Base-by-base conservation (phyloP, 2,113 vertebrate genomes). In the Channa maculata region DNA sequence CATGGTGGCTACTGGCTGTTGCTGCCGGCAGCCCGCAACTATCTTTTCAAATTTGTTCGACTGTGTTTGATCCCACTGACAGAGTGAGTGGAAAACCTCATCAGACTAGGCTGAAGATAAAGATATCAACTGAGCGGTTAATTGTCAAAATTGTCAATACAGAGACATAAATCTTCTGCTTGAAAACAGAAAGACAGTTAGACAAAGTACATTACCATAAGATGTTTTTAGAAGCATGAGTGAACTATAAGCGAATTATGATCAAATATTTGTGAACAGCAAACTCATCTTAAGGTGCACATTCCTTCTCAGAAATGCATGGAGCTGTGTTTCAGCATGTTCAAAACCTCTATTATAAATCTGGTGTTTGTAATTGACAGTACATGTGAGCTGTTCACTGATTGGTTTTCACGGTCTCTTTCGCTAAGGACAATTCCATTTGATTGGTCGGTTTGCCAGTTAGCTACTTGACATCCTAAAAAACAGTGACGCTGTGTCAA, bases 11-110 rank as follows among this genome's bases (percentile, higher is more conserved):
- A 59, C 15, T 63, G 37, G 54, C 12, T 70, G 62, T 9, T 50
- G 70, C 38, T 64, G 48, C 57, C 58, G 55, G 36, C 37, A 51
- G 57, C 50, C 60, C 73, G 24, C 65, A 72, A 75, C 79, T 77
- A 88, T 54, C 51, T 45, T 64, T 66, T 65, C 58, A 62, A 24
- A 50, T 81, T 59, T 60, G 64, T 73, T 41, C 24, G 65, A 59
- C n/a, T 46, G 8, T 8, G 0, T 79, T 70, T 72, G 8, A 77
- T 61, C 51, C 62, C 15, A 12, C 15, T 64, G 50, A 66, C 61
- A 66, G 53, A 65, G 41, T 15, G 37, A 58, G 51, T 62, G 52
- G 36, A 71, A 65, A 57, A 4, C 50, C 33, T 37, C 58, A 62
- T 78, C 50, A 51, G 36, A 50, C 48, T 10, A 65, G 33, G 24